Base-by-base conservation (phyloP, 2,888 invertebrate species). In the Plebejus anna region DNA sequence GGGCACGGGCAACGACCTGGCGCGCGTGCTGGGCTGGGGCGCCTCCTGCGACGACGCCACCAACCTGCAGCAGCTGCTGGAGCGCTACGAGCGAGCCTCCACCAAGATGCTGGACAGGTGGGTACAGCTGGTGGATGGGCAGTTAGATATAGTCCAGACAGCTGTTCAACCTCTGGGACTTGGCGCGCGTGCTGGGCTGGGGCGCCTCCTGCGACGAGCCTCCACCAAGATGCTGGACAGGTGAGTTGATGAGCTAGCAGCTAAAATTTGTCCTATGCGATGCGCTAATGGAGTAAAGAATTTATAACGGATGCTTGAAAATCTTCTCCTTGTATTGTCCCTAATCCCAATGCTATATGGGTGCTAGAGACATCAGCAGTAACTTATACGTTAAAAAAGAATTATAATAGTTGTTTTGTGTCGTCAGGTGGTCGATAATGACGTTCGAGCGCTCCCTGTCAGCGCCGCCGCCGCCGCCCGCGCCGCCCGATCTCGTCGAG, bases 171-270 rank as follows among this genome's bases (percentile, higher is more conserved):
- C 99, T 0, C 93, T 99, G 82, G 99, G 99, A 99, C 89, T 94
- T 99, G 83, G 98, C 99, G 0, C 95, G 99, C 9, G 99, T 99
- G 4, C 92, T 98, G 28, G 99, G 99, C 61, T 99, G 99, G 99
- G 99, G 99, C 13, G 96, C 98, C 9, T 97, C 98, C 11, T 99
- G 98, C 86, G 99, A 99, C 85, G 98, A 99, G 98, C 99, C 22
- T 97, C 98, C 85, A 98, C 98, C 76, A 99, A 98, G 94, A 99
- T 99, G 97, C 94, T 99, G 75, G 99, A 99, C 89, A 96, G 99
- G 96, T 96, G 82, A 83, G 80, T 42, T 9, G 47, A 1, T 47
- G 47, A 9, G 47, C 47, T 38, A 7, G 38, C 38, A 38, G 38
- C 38, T 38, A 38, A 1, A 38, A 38, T 38, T 38, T 38, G 38